Conservation (phyloP, 2,113 vertebrate genomes). For the Esox niger region DNA sequence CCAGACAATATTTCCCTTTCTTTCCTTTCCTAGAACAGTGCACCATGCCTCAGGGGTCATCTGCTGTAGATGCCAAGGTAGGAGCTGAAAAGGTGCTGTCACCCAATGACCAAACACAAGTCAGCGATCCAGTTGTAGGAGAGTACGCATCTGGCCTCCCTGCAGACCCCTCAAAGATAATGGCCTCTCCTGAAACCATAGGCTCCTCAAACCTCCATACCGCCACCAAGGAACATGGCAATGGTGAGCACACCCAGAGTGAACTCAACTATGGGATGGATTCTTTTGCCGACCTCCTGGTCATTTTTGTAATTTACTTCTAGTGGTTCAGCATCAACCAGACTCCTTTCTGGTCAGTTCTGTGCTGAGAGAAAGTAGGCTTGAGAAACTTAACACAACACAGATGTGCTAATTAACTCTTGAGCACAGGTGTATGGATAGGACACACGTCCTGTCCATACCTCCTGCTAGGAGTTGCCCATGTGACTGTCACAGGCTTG, state of each 20-base stretch:
- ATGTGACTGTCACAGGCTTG: too few species aligned
- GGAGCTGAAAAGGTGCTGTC: neutral
- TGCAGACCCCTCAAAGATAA: neutral
- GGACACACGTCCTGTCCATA: too few species aligned
- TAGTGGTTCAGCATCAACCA: too few species aligned
- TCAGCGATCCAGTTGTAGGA: slow-evolving; percentile 9
- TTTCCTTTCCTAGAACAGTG: neutral
- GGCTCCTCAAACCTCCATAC: neutral
- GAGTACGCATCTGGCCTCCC: neutral
- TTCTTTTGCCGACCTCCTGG: neutral
- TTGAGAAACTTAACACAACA: too few species aligned
- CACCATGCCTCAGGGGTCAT: neutral
- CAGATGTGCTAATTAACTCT: too few species aligned
- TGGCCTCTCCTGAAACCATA: neutral
- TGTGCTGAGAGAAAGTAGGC: too few species aligned
- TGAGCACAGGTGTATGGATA: too few species aligned
- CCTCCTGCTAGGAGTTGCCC: too few species aligned
- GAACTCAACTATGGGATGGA: neutral
- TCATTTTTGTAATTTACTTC: too few species aligned
- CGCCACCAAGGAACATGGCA: neutral
- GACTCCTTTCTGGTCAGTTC: too few species aligned
- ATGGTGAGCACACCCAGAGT: neutral
- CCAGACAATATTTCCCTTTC: neutral
- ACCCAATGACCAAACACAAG: neutral
- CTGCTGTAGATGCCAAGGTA: neutral